Base-by-base conservation (phyloP, 2,113 vertebrate genomes). In the Aphyosemion australe region DNA sequence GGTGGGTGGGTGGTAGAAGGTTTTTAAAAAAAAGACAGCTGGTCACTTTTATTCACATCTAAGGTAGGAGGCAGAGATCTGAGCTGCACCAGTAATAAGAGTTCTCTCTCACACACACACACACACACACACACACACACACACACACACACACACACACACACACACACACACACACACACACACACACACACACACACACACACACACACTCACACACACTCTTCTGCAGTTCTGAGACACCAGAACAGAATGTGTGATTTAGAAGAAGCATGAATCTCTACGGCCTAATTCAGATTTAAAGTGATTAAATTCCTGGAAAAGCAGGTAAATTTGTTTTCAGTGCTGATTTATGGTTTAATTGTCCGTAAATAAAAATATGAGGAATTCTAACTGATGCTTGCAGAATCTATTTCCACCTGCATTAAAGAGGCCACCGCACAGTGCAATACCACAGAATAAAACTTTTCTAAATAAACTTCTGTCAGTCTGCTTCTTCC, bases 361-460 rank as follows among this genome's bases (percentile, higher is more conserved):
- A n/a, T n/a, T 26, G 26, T 26, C 5, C 26, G 5, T 26, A 26
- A 26, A 26, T 26, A 26, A 26, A 26, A 4, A 26, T 26, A 26
- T 26, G 26, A 26, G 5, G 26, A 26, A 26, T 47, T 47, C n/a
- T 15, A 16, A 46, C 5, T n/a, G 45, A 18, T 15, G 4, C 11
- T 12, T 72, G 48, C 54, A 12, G 32, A 20, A 58, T 53, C 46
- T 72, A 21, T 10, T n/a, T 82, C 59, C 52, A 47, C 53, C 76
- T 52, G 55, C 72, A 61, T 72, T 57, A 51, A 74, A 62, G 63
- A 69, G 55, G 41, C 43, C 32, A 21, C 78, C 64, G 75, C 61
- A 48, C 85, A 82, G 88, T 88, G 87, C 83, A 90, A 89, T 87
- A 80, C 79, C 56, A 62, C 69, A 5, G 45, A 88, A 90, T 90